Conservation (phyloP, 2,113 vertebrate species). For the Tyrannus savana region DNA sequence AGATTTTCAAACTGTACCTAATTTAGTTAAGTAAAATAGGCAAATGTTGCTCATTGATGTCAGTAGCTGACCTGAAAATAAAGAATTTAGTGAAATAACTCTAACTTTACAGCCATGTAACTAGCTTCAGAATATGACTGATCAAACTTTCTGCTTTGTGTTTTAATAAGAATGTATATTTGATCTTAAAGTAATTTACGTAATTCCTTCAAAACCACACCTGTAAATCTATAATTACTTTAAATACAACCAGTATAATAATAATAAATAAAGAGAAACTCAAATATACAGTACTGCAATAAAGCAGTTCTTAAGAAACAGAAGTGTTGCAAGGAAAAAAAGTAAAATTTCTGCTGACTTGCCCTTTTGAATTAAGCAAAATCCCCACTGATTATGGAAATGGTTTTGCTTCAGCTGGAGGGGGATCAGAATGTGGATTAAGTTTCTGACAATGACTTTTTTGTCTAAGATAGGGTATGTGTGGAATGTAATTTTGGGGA, state of each 20-base stretch:
- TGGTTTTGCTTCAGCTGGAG: neutral
- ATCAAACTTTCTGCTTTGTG: neutral
- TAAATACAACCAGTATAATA: conserved; percentile 1
- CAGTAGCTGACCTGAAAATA: neutral
- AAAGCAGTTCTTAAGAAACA: neutral
- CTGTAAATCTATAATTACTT: conserved; percentile 22
- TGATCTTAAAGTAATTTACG: conserved; percentile 1
- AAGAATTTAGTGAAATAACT: neutral
- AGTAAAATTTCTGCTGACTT: neutral
- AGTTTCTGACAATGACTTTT: neutral
- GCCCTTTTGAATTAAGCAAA: neutral
- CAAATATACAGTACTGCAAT: neutral
- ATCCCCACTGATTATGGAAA: neutral
- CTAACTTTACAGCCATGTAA: neutral
- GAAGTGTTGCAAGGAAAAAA: neutral
- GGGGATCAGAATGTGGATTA: neutral
- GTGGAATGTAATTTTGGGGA: neutral
- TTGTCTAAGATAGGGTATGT: neutral
- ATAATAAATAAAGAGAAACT: conserved; percentile 4
- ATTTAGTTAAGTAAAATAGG: conserved; percentile 9
- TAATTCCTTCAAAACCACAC: conserved; percentile 15
- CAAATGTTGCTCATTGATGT: neutral
- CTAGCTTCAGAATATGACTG: neutral
- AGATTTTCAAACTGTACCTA: neutral
- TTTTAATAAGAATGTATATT: conserved; percentile 16